Percentiles rank a stretch among this genome's conserved stretches.
These are phyloP conservation scores for Aegithalos caudatus DNA, from an alignment of 2,113 vertebrate species.

Conservation along the genomic window DNA sequence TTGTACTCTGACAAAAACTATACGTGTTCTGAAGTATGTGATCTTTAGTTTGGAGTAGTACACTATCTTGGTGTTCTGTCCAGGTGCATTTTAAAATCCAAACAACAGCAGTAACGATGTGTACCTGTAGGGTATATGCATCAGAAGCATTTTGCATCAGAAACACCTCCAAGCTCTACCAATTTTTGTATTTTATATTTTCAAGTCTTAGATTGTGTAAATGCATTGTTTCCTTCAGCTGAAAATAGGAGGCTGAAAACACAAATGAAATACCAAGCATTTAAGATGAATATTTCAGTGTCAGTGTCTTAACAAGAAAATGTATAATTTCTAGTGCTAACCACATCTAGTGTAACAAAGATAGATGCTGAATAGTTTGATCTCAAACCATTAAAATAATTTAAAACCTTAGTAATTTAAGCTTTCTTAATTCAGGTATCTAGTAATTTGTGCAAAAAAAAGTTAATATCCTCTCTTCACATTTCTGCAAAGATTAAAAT, in stretches of 20 bases:
- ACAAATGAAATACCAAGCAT: neutral
- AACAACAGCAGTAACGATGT: neutral
- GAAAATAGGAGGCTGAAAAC: neutral
- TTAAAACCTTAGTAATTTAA: neutral
- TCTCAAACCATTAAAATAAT: neutral
- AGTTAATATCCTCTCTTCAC: neutral
- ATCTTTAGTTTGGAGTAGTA: neutral
- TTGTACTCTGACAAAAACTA: neutral
- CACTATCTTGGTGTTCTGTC: neutral
- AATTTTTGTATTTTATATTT: neutral
- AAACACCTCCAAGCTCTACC: neutral
- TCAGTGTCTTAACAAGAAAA: neutral
- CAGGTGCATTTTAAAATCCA: neutral
- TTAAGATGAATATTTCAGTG: neutral
- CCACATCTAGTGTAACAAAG: neutral
- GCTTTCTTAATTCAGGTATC: neutral
- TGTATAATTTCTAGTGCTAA: neutral
- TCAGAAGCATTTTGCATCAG: neutral
- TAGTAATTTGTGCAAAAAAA: neutral
- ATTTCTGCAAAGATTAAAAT: neutral
- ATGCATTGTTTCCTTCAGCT: neutral
- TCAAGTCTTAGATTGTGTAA: neutral
- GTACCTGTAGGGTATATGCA: accelerated
- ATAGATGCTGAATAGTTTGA: neutral
- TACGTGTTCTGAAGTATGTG: neutral